Evolutionary conservation across 2,888 invertebrate species (phyloP), one percentile per base, ranked within the genome.

Genomic region (Melikaiella ostensackeni): DNA sequence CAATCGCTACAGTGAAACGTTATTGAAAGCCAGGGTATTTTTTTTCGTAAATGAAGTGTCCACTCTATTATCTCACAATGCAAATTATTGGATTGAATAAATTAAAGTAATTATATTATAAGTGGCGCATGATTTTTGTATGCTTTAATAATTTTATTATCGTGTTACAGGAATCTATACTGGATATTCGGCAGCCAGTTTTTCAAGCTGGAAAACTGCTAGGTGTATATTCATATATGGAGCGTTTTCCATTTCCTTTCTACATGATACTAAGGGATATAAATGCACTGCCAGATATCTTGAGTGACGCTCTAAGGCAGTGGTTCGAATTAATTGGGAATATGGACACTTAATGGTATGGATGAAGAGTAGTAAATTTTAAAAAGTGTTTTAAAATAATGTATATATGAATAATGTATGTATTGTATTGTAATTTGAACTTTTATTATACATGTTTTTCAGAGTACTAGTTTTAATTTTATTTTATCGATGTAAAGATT

Each of bases 251-350:
- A 0, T 99, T 99, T 92, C 98, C 99, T 0, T 99, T 98, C 93
- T 99, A 99, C 91, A 94, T 99, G 73, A 96, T 99, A 86, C 94
- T 99, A 38, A 93, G 97, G 78, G 98, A 99, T 89, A 95, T 99
- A 86, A 95, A 95, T 80, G 95, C 96, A 35, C 92, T 99, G 78
- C 99, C 99, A 0, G 93, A 94, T 50, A 97, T 98, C 1, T 93
- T 99, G 38, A 97, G 99, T 85, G 99, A 99, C 91, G 99, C 99
- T 0, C 93, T 99, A 80, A 93, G 99, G 78, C 99, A 99, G 90
- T 99, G 99, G 99, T 99, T 99, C 91, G 99, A 99, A 93, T 92
- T 99, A 79, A 97, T 98, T 19, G 96, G 96, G 24, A 95, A 94
- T 90, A 93, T 92, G 75, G 90, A 91, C 74, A 81, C 84, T 5